These are phyloP conservation scores for Drosophila parthenogenetica DNA, from an alignment of 2,888 invertebrate genomes.

Conservation along the genomic window DNA sequence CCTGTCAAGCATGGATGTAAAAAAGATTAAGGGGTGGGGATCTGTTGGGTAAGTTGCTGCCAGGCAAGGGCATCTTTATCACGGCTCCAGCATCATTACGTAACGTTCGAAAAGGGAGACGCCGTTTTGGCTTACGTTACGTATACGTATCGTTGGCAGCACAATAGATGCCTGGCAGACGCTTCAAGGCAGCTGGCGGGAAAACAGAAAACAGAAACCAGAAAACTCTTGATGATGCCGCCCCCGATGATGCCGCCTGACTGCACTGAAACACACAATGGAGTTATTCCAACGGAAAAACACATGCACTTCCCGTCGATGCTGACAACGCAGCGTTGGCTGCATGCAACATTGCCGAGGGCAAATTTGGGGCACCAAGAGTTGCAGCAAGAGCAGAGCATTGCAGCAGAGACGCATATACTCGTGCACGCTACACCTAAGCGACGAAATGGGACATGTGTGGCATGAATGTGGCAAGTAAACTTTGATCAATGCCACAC, in stretches of 20 bases:
- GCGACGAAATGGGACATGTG: conserved; percentile 42
- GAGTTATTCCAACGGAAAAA: conserved; percentile 81
- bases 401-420: conserved; percentile 12
- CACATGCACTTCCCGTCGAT: conserved; percentile 78
- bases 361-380: conserved; percentile 42
- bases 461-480: conserved; percentile 11
- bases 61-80: conserved; percentile 59
- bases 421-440: conserved; percentile 53
- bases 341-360: conserved; percentile 39
- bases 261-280: conserved; percentile 76
- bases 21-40: background rate
- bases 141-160: conserved; percentile 62
- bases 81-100: conserved; percentile 66
- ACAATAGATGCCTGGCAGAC: conserved; percentile 15
- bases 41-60: background rate
- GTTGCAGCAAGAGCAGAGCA: conserved; percentile 23
- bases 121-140: conserved; percentile 68
- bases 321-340: conserved; percentile 64
- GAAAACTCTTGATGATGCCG: conserved; percentile 40
- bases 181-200: conserved; percentile 16
- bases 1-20: conserved; percentile 35
- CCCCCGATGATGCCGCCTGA: conserved; percentile 67
- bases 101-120: conserved; percentile 46
- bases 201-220: conserved; percentile 4
- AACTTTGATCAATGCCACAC: conserved; percentile 41